A percentile compares a stretch with the other conserved stretches of the same genome.
phyloP scores from a whole-genome alignment of 2,113 vertebrate species.

The Festucalex cinctus region DNA sequence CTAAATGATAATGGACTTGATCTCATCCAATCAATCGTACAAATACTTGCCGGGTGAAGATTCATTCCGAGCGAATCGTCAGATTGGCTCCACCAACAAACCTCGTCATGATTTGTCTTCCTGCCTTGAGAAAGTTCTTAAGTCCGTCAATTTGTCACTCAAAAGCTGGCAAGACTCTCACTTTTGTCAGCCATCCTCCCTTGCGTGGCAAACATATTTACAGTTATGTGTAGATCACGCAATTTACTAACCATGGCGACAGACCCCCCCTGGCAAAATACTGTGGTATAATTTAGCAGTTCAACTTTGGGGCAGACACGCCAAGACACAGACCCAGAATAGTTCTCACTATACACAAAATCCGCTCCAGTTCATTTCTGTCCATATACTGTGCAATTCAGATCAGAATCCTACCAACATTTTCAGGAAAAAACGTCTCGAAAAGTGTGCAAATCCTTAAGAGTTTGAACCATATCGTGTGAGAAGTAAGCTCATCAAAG shows the following conservation, averaged over 20 bases:
- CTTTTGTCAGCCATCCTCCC: slow-evolving; percentile 5
- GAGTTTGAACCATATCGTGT: too few species aligned
- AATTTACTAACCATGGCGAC: slow-evolving; percentile 40
- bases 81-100: neutral
- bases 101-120: slow-evolving; percentile 23
- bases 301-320: too few species aligned
- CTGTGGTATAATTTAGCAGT: slow-evolving; percentile 16
- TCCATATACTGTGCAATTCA: too few species aligned
- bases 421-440: too few species aligned
- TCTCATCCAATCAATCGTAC: neutral
- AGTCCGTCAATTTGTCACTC: slow-evolving; percentile 35
- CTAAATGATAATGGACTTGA: too few species aligned
- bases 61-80: neutral
- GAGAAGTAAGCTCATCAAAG: too few species aligned
- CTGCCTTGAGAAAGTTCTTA: slow-evolving; percentile 13
- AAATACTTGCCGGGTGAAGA: neutral
- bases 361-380: neutral
- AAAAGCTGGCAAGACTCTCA: slow-evolving; percentile 11
- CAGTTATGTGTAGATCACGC: slow-evolving; percentile 22
- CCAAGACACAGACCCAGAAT: too few species aligned
- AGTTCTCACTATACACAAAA: too few species aligned
- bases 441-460: too few species aligned
- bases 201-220: slow-evolving; percentile 4
- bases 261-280: slow-evolving; percentile 42
- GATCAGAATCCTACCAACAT: too few species aligned